Evolutionary conservation across 2,888 invertebrate species (phyloP), one percentile per base, ranked within the genome.

Genomic region (Pollenia labialis): DNA sequence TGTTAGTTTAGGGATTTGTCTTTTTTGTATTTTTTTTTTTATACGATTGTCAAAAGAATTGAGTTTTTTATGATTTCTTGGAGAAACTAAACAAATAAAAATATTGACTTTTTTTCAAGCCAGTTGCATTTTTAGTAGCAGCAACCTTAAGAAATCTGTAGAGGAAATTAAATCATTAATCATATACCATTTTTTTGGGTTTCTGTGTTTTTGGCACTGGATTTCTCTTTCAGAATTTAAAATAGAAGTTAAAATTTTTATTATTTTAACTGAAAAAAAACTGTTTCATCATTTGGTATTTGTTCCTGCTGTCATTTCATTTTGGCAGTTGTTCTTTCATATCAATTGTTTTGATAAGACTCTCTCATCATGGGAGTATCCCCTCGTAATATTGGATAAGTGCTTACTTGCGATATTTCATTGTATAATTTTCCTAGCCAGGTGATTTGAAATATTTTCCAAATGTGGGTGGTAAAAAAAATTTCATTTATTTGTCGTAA

Each of bases 111-210:
- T 46, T 62, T 71, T 64, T 16, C 46, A 32, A 69, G 62, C 16
- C 85, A 81, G 56, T 77, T 79, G 81, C 81, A 40, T 81, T 79
- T 16, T 48, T 58, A 8, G 12, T 66, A 66, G 54, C 64, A 64
- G 75, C 62, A 76, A 71, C 54, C 71, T 71, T 69, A 56, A 56
- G 11, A 44, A 56, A 72, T 11, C 40, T 32, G 32, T 32, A 6
- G 8, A 12, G 12, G 6, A 64, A 32, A 32, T 9, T n/a, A 42
- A 54, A 79, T 86, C 85, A 82, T 86, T 86, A 86, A 86, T 86
- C 85, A 85, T 79, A 79, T 62, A 32, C 32, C 44, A 72, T 9
- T 52, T 58, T 18, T 54, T 77, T 16, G 9, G 46, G 52, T 44
- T 32, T 40, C 11, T 40, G 4, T 54, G 46, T 82, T 56, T 76